phyloP scores from a whole-genome alignment of 2,888 invertebrate species.

The Rhaphigaster nebulosa region DNA sequence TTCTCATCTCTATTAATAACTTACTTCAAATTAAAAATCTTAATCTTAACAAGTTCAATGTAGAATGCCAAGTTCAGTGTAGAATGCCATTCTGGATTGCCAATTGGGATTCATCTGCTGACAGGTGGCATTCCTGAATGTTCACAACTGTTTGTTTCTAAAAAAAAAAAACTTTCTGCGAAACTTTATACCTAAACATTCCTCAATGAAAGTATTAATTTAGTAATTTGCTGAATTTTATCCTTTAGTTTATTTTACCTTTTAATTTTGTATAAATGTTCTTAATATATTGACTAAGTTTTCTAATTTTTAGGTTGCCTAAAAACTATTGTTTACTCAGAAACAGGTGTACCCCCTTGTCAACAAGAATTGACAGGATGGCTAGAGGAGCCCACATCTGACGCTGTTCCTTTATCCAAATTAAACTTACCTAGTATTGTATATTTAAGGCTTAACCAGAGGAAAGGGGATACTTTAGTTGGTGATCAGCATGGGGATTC shows the following conservation, averaged over 20 bases:
- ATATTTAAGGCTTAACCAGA: not conserved
- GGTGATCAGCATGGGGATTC: conserved; percentile 24
- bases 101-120: too few relatives aligned
- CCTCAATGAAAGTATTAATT: not conserved
- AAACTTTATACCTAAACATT: too few relatives aligned
- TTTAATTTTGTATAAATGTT: not conserved
- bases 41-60: too few relatives aligned
- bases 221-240: not conserved
- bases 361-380: conserved; percentile 60
- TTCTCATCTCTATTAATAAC: not conserved
- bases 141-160: too few relatives aligned
- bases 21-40: too few relatives aligned
- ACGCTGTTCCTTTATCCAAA: conserved; percentile 53
- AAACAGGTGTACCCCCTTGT: conserved; percentile 60
- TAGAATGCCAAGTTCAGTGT: too few relatives aligned
- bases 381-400: conserved; percentile 58
- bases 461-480: not conserved
- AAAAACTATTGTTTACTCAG: conserved; percentile 59
- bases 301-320: conserved; percentile 53
- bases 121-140: too few relatives aligned
- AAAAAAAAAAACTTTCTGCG: too few relatives aligned
- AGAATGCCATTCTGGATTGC: too few relatives aligned
- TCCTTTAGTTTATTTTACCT: not conserved
- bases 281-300: not conserved
- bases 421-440: conserved; percentile 41